phyloP scores from a whole-genome alignment of 2,888 invertebrate genomes.

The Epistrophe grossulariae region DNA sequence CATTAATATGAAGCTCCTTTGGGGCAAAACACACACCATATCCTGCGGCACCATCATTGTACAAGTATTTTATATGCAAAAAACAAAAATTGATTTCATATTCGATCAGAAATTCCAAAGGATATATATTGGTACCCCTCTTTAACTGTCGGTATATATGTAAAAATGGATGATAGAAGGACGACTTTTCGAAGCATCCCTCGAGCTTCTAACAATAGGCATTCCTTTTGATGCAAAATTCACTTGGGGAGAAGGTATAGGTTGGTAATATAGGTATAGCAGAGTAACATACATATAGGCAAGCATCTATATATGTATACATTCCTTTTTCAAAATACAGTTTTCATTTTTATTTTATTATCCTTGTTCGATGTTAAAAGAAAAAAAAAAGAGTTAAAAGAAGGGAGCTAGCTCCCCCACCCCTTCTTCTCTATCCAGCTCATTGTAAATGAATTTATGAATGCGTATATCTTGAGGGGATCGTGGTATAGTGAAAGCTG shows the following conservation, averaged over 20 bases:
- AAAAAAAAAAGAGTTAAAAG: slow-evolving; percentile 65
- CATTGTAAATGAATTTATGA: slow-evolving; percentile 64
- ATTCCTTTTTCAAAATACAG: slow-evolving; percentile 14
- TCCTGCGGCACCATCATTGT: slow-evolving; percentile 53
- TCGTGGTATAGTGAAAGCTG: slow-evolving; percentile 33
- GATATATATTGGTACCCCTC: slow-evolving; percentile 40
- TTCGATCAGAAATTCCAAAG: slow-evolving; percentile 70
- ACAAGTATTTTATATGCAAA: slow-evolving; percentile 74
- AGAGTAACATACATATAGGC: slow-evolving; percentile 1
- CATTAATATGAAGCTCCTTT: slow-evolving; percentile 38
- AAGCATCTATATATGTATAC: slow-evolving; percentile 4
- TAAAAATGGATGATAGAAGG: slow-evolving; percentile 23
- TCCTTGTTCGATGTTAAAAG: slow-evolving; percentile 61
- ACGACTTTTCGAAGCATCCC: slow-evolving; percentile 32
- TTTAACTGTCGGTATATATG: not conserved
- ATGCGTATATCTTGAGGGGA: slow-evolving; percentile 37
- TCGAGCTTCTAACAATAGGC: slow-evolving; percentile 53
- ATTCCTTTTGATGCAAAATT: slow-evolving; percentile 73
- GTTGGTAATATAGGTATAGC: not conserved
- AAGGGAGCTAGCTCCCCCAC: not conserved
- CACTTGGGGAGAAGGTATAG: slow-evolving; percentile 16
- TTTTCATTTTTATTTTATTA: slow-evolving; percentile 60
- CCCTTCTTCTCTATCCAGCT: not conserved
- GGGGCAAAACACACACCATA: slow-evolving; percentile 52
- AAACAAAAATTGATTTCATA: slow-evolving; percentile 75